Conservation (phyloP, 2,113 vertebrate genomes). For the Rhinolophus ferrumequinum region DNA sequence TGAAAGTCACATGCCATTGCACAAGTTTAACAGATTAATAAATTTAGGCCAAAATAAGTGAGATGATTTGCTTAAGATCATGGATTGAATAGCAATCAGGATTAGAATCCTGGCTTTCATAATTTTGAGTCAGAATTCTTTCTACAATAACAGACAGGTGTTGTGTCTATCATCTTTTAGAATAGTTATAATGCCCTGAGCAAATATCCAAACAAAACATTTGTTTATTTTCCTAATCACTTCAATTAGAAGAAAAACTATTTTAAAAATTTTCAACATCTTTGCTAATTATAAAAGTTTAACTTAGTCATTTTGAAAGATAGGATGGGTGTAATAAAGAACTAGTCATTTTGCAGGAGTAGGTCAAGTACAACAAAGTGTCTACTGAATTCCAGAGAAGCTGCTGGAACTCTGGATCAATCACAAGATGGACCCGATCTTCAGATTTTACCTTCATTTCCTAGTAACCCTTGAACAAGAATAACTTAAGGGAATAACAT, state of each 20-base stretch:
- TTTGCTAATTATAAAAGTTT: neutral
- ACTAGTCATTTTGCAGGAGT: neutral
- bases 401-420: neutral
- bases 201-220: conserved; percentile 33
- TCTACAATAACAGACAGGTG: neutral
- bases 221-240: neutral
- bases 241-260: neutral
- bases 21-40: neutral
- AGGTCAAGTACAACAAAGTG: neutral
- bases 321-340: neutral
- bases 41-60: neutral
- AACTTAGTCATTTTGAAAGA: neutral
- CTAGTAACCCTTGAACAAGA: neutral
- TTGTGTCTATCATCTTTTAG: neutral
- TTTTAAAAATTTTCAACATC: neutral
- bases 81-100: neutral
- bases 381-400: neutral
- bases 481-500: neutral
- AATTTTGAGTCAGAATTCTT: neutral
- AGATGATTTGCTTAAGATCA: neutral
- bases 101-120: neutral
- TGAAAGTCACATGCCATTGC: neutral
- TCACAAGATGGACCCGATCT: neutral
- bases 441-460: neutral
- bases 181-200: neutral